A percentile compares a stretch with the other conserved stretches of the same genome.
phyloP scores from a whole-genome alignment of 2,113 vertebrate genomes.

The Fregetta grallaria region DNA sequence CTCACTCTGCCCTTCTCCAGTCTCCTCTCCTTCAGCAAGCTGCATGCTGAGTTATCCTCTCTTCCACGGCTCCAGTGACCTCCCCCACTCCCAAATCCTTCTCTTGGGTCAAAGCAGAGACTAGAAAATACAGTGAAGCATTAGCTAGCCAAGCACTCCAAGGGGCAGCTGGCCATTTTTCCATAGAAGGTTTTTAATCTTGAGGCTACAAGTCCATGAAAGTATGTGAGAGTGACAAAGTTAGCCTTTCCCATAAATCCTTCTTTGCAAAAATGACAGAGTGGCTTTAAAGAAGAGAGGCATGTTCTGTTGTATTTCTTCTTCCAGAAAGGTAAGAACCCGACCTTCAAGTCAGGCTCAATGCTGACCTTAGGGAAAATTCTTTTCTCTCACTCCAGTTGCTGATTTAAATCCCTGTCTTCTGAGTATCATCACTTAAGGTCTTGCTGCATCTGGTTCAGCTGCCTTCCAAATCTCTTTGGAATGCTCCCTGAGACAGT shows the following conservation, averaged over 20 bases:
- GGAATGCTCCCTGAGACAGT: not conserved
- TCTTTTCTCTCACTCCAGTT: not conserved
- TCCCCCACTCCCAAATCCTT: not conserved
- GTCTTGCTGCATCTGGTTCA: not conserved
- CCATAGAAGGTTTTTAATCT: not conserved
- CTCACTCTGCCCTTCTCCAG: not conserved
- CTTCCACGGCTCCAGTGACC: not conserved
- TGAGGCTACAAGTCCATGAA: not conserved
- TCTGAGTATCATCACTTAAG: not conserved
- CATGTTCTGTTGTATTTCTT: not conserved
- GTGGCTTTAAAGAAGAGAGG: not conserved
- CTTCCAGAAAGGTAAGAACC: not conserved
- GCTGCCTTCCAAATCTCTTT: not conserved
- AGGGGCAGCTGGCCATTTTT: not conserved
- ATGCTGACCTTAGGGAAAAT: not conserved
- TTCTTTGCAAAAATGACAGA: not conserved
- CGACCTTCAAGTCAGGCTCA: not conserved
- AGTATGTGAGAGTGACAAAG: not conserved
- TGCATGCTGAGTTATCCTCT: not conserved
- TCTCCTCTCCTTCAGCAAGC: not conserved
- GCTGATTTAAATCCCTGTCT: not conserved
- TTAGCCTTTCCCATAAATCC: not conserved
- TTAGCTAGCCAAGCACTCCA: not conserved
- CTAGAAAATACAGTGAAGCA: not conserved
- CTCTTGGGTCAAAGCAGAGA: not conserved